Percentiles rank a stretch among this genome's conserved stretches.
Evolutionary conservation across 2,888 invertebrate genomes (phyloP).

Genomic region (Brassicogethes aeneus): DNA sequence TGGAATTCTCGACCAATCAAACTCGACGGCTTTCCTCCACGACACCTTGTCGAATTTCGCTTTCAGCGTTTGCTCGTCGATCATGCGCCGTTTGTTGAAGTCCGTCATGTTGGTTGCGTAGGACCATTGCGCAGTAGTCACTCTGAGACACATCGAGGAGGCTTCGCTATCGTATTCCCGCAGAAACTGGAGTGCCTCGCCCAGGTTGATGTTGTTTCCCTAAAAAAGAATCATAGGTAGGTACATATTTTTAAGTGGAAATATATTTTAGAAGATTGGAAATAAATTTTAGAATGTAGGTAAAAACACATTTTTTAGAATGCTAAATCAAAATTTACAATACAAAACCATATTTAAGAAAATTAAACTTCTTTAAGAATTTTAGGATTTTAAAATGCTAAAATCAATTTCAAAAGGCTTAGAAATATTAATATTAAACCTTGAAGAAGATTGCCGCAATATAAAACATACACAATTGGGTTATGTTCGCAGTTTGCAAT

Average conservation of each 20-base stretch:
- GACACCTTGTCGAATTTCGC: slow-evolving; percentile 67
- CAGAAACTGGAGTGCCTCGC: slow-evolving; percentile 62
- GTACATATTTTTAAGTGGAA: slow-evolving; percentile 1
- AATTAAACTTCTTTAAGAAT: no score
- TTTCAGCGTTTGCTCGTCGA: slow-evolving; percentile 60
- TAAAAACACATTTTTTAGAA: no score
- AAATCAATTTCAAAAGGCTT: no score
- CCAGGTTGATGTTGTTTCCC: slow-evolving; percentile 57
- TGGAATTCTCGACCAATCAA: slow-evolving; percentile 57
- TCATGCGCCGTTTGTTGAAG: slow-evolving; percentile 58
- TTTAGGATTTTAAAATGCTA: no score
- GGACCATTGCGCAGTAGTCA: slow-evolving; percentile 64
- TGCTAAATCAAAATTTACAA: no score
- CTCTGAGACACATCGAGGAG: slow-evolving; percentile 61
- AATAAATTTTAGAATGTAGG: no score
- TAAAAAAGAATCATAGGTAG: slow-evolving; percentile 29
- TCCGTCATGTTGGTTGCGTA: slow-evolving; percentile 72
- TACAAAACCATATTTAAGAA: no score
- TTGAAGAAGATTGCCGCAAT: no score
- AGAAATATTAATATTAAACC: no score
- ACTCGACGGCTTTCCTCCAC: slow-evolving; percentile 62
- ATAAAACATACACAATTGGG: no score
- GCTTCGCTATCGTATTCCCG: slow-evolving; percentile 66
- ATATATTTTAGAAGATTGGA: slow-evolving; percentile 1
- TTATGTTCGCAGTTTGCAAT: no score